Evolutionary conservation across 2,888 invertebrate species (phyloP).

Genomic region (Amphipyra berbera): DNA sequence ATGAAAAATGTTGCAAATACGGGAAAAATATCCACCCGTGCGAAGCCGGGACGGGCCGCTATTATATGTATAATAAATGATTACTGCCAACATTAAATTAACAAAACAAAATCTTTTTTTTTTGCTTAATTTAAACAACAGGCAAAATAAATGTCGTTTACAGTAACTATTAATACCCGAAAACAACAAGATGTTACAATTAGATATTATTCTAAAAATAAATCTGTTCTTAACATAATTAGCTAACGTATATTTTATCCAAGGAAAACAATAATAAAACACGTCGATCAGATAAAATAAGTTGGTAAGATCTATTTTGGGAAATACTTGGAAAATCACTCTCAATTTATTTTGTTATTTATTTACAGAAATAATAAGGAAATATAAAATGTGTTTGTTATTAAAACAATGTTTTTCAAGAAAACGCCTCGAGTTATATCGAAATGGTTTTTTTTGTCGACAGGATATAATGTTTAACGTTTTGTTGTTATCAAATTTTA

Average conservation of each 20-base stretch:
- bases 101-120: too few species aligned
- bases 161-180: background rate
- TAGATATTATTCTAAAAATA: conserved; percentile 21
- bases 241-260: conserved; percentile 1
- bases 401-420: too few species aligned
- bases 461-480: too few species aligned
- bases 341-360: conserved; percentile 12
- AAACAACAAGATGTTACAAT: background rate
- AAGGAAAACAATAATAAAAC: conserved; percentile 35
- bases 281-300: conserved; percentile 47
- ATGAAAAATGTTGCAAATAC: too few species aligned
- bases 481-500: too few species aligned
- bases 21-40: too few species aligned
- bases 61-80: too few species aligned
- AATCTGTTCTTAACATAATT: conserved; percentile 5
- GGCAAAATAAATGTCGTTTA: conserved; percentile 1
- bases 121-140: background rate
- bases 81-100: too few species aligned
- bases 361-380: conserved; percentile 12
- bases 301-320: conserved; percentile 24
- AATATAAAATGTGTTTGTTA: background rate
- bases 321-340: conserved; percentile 32
- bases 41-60: too few species aligned
- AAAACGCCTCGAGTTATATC: too few species aligned
- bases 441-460: too few species aligned